phyloP scores from a whole-genome alignment of 2,797 vertebrate species.

The Crypturellus tataupa region DNA sequence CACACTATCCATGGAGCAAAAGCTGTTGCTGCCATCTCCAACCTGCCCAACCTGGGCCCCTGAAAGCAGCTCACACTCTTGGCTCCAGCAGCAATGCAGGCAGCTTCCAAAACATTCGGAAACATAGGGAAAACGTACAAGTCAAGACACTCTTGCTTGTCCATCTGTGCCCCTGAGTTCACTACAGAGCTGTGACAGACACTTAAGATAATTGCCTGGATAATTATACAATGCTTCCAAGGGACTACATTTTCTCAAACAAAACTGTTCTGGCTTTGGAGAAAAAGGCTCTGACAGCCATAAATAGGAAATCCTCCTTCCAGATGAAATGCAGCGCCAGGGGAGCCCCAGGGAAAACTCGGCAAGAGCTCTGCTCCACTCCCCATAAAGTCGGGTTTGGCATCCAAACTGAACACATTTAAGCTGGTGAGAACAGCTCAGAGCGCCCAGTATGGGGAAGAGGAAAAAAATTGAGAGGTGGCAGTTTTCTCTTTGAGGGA shows the following conservation, averaged over 20 bases:
- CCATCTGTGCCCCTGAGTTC: not conserved
- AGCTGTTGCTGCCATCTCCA: not conserved
- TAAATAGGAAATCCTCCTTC: conserved; percentile 46
- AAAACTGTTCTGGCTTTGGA: conserved; percentile 26
- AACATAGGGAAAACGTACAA: not conserved
- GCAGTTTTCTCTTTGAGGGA: not conserved
- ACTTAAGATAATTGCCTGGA: conserved; percentile 44
- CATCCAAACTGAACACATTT: not conserved
- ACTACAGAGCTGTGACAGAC: not conserved
- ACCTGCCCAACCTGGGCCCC: not conserved
- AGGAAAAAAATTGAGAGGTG: conserved; percentile 2
- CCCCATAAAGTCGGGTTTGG: not conserved
- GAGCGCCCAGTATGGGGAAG: not conserved
- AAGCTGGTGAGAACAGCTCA: not conserved
- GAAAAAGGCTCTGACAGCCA: conserved; percentile 21
- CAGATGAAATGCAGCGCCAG: not conserved
- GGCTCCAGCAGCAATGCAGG: not conserved
- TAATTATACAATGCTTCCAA: conserved; percentile 55
- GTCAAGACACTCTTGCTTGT: rapidly evolving
- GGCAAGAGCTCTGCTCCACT: not conserved
- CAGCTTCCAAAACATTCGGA: conserved; percentile 11
- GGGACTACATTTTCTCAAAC: conserved; percentile 47
- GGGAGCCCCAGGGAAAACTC: not conserved
- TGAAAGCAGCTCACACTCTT: not conserved
- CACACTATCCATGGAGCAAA: not conserved